phyloP scores from a whole-genome alignment of 1,140 invertebrate species.

The Matsumurasca onukii region DNA sequence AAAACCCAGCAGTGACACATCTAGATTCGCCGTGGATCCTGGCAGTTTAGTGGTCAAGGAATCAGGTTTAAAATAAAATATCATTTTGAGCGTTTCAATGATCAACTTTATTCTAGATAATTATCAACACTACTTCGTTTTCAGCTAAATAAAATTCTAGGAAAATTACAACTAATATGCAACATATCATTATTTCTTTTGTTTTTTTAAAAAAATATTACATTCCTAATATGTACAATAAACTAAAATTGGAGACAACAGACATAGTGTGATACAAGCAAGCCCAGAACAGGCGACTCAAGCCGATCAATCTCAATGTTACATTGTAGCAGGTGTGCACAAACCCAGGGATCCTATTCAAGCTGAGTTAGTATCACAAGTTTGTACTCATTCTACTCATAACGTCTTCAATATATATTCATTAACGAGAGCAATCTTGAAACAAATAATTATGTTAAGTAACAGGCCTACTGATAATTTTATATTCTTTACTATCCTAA shows the following conservation, averaged over 20 bases:
- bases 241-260: conserved; percentile 29
- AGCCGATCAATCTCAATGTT: conserved; percentile 15
- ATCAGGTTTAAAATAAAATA: too few relatives aligned
- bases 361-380: too few relatives aligned
- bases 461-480: too few relatives aligned
- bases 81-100: conserved; percentile 25
- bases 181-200: conserved; percentile 29
- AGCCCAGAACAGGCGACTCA: conserved; percentile 9
- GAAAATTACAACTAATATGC: conserved; percentile 29
- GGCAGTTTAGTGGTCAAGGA: too few relatives aligned
- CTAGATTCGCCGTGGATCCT: too few relatives aligned
- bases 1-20: too few relatives aligned
- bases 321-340: conserved; percentile 14
- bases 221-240: conserved; percentile 31
- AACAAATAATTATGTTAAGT: too few relatives aligned
- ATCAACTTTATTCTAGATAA: conserved; percentile 33
- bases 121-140: conserved; percentile 30
- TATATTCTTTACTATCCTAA: too few relatives aligned
- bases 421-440: too few relatives aligned
- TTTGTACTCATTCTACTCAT: too few relatives aligned
- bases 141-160: conserved; percentile 30
- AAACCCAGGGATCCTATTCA: too few relatives aligned
- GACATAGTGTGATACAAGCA: conserved; percentile 22
- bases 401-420: too few relatives aligned
- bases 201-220: conserved; percentile 33